Evolutionary conservation across 2,113 vertebrate species (phyloP).

Genomic region (Crotalus tigris): DNA sequence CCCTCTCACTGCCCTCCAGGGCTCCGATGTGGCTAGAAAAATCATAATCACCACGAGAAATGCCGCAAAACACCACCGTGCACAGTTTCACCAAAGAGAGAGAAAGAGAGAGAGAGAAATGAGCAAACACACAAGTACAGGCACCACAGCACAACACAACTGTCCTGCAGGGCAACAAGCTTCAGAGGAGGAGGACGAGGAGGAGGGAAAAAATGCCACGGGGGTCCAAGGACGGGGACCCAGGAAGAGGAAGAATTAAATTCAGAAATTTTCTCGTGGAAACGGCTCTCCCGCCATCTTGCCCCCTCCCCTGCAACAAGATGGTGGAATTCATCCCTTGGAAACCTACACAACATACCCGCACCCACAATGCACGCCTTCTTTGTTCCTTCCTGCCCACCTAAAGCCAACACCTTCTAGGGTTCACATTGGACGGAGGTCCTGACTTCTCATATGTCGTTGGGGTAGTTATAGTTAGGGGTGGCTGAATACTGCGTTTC

Average conservation of each 20-base stretch:
- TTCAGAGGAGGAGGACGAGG: conserved; percentile 34
- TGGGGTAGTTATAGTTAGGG: conserved; percentile 92
- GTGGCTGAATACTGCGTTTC: conserved; percentile 89
- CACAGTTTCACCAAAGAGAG: conserved; percentile 58
- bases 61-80: conserved; percentile 49
- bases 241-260: conserved; percentile 54
- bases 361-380: neutral
- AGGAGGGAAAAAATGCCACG: neutral
- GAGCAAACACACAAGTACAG: conserved; percentile 28
- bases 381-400: neutral
- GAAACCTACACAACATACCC: neutral
- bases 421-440: conserved; percentile 70
- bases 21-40: conserved; percentile 60
- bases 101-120: conserved; percentile 19
- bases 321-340: neutral
- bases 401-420: neutral
- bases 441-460: conserved; percentile 86
- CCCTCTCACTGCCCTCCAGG: neutral
- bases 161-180: conserved; percentile 52
- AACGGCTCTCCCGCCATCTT: conserved; percentile 44
- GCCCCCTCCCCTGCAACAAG: neutral
- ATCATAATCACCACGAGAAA: conserved; percentile 69
- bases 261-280: conserved; percentile 1
- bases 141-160: conserved; percentile 37
- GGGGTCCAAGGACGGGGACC: neutral